phyloP scores from a whole-genome alignment of 2,888 invertebrate species.

The Synergus gifuensis region DNA sequence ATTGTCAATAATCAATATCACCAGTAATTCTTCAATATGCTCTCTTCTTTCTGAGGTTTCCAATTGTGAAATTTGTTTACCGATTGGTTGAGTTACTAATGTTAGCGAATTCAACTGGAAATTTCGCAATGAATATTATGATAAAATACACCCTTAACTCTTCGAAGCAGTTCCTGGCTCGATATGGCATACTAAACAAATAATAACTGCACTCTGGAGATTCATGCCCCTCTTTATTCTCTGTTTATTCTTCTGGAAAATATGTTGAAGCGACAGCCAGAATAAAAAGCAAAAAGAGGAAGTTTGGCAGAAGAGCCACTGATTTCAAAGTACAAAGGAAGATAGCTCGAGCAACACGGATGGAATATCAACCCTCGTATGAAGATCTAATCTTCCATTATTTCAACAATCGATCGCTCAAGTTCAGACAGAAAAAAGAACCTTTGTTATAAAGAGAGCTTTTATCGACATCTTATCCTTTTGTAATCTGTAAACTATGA shows the following conservation, averaged over 20 bases:
- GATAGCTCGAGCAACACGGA: background rate
- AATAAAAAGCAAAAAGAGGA: constrained; percentile 6
- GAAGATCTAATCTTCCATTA: background rate
- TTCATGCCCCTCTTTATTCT: constrained; percentile 7
- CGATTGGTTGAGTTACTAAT: background rate
- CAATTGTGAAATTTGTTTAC: background rate
- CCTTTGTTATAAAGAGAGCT: background rate
- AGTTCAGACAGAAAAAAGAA: background rate
- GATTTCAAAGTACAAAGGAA: constrained; percentile 14
- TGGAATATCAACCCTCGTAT: constrained; percentile 11
- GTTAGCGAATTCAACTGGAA: background rate
- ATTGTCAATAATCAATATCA: too few relatives aligned
- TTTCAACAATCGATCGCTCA: background rate
- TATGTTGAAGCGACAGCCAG: constrained; percentile 9
- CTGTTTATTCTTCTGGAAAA: constrained; percentile 19
- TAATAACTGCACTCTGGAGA: background rate
- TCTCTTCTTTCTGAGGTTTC: too few relatives aligned
- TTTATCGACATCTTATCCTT: background rate
- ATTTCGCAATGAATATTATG: background rate
- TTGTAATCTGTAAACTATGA: background rate
- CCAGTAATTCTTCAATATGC: too few relatives aligned
- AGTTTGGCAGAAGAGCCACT: constrained; percentile 20
- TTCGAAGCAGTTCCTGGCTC: background rate
- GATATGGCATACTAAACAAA: background rate
- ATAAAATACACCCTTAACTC: background rate